phyloP scores from a whole-genome alignment of 2,797 vertebrate genomes.

The Manis javanica region DNA sequence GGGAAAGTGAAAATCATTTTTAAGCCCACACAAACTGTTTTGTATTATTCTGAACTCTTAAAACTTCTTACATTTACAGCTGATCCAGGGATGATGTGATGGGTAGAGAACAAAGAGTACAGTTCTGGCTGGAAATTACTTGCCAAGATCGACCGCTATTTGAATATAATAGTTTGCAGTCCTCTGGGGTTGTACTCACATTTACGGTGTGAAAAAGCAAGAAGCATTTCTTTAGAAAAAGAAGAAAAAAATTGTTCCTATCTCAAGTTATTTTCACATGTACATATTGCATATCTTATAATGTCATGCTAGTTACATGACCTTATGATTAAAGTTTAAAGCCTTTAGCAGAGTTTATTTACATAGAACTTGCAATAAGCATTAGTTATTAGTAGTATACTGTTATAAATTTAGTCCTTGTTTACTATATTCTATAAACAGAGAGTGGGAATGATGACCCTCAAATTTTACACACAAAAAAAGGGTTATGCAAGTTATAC shows the following conservation, averaged over 20 bases:
- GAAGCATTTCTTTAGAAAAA: neutral
- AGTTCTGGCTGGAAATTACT: neutral
- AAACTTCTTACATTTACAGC: neutral
- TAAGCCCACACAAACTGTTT: neutral
- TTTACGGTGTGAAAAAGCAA: neutral
- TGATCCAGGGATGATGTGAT: neutral
- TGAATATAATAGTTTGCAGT: neutral
- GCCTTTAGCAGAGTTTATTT: neutral
- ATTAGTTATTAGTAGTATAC: neutral
- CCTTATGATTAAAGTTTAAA: neutral
- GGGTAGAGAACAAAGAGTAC: neutral
- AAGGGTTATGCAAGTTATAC: neutral
- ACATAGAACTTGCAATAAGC: neutral
- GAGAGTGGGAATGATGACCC: neutral
- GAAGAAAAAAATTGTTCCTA: rapidly evolving
- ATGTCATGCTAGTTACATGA: neutral
- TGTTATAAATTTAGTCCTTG: neutral
- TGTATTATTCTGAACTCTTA: neutral
- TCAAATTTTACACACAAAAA: neutral
- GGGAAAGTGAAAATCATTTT: neutral
- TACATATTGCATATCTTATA: neutral
- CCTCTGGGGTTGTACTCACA: neutral
- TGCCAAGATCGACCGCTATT: neutral
- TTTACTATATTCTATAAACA: neutral
- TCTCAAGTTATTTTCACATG: neutral